These are phyloP conservation scores for Alectoris magna DNA, from an alignment of 2,797 vertebrate genomes.

Conservation along the genomic window DNA sequence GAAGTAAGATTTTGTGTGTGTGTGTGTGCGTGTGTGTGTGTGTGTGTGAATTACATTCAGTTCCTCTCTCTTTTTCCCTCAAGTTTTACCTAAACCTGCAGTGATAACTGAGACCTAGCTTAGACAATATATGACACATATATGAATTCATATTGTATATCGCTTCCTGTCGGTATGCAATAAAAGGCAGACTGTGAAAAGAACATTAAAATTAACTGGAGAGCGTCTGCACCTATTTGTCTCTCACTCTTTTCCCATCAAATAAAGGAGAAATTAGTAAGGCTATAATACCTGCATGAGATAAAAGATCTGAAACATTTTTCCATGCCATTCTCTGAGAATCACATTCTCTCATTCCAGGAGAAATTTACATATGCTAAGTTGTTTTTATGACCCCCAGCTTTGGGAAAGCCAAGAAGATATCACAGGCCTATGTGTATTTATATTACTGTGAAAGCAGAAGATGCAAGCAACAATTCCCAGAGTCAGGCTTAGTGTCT, in stretches of 20 bases:
- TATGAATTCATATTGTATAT: not conserved
- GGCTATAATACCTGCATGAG: not conserved
- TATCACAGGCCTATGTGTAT: not conserved
- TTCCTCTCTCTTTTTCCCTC: fast-evolving
- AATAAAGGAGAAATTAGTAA: not conserved
- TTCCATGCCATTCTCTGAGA: not conserved
- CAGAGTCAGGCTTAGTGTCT: not conserved
- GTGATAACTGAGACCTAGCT: not conserved
- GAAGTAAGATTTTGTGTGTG: not conserved
- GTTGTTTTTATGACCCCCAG: not conserved
- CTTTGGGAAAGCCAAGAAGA: not conserved
- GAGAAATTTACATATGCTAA: not conserved
- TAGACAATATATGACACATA: not conserved
- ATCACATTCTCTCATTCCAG: not conserved
- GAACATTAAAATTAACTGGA: not conserved
- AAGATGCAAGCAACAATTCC: not conserved
- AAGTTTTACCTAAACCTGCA: not conserved
- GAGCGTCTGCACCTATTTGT: not conserved
- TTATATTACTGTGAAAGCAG: not conserved
- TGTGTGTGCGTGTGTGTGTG: no score
- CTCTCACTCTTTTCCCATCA: not conserved
- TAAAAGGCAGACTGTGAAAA: not conserved
- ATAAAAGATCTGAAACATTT: not conserved
- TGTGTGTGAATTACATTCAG: not conserved
- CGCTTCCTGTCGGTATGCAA: not conserved